Conservation (phyloP, 2,113 vertebrate genomes). For the Laticauda laticaudata region DNA sequence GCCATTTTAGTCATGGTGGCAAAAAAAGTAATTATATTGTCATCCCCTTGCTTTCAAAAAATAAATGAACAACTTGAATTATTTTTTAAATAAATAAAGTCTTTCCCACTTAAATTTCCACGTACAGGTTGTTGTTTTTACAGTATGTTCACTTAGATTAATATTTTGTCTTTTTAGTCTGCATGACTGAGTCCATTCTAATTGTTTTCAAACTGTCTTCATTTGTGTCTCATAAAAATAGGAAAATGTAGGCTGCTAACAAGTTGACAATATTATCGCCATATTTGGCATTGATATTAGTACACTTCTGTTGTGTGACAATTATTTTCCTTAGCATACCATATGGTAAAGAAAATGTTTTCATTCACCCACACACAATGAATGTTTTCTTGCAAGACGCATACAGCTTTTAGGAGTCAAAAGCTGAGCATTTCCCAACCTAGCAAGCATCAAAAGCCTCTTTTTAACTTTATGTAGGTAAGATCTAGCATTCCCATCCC, state of each 20-base stretch:
- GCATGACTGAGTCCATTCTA: slow-evolving; percentile 16
- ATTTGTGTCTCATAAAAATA: slow-evolving; percentile 32
- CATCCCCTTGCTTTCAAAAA: background rate
- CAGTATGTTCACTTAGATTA: background rate
- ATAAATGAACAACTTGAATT: slow-evolving; percentile 2
- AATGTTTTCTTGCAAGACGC: slow-evolving; percentile 43
- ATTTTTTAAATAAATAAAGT: background rate
- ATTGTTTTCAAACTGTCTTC: slow-evolving; percentile 61
- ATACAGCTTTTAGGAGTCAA: slow-evolving; percentile 36
- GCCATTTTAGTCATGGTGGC: background rate
- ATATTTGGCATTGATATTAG: slow-evolving; percentile 66
- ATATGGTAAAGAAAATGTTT: slow-evolving; percentile 73
- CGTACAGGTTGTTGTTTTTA: background rate
- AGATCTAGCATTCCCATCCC: rapidly evolving
- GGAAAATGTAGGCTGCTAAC: slow-evolving; percentile 48
- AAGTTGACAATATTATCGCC: slow-evolving; percentile 53
- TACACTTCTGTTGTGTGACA: slow-evolving; percentile 63
- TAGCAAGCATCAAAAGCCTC: rapidly evolving
- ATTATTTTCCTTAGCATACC: slow-evolving; percentile 60
- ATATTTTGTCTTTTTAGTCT: slow-evolving; percentile 20
- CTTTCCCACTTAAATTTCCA: background rate
- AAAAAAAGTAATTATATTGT: background rate
- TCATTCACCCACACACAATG: slow-evolving; percentile 59
- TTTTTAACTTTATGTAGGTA: rapidly evolving
- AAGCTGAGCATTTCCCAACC: background rate